Conservation (phyloP, 2,113 vertebrate genomes). For the Oncorhynchus gorbuscha region DNA sequence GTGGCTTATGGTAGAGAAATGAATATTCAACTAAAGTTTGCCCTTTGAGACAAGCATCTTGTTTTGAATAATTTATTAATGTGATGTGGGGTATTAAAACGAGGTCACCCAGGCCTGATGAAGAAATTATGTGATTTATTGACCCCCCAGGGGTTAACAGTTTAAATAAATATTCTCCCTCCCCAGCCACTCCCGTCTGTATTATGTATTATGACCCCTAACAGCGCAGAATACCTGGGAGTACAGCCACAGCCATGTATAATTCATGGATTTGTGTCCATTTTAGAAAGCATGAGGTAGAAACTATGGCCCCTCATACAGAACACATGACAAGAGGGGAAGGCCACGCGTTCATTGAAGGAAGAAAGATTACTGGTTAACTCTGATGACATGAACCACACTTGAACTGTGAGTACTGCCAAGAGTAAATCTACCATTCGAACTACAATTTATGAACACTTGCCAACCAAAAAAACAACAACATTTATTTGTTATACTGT, state of each 20-base stretch:
- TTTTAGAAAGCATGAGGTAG: neutral
- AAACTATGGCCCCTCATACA: no score
- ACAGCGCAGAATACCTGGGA: slow-evolving; percentile 58
- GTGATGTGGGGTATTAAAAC: slow-evolving; percentile 67
- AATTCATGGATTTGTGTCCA: slow-evolving; percentile 19
- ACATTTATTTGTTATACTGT: no score
- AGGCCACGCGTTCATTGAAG: no score
- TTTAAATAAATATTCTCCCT: slow-evolving; percentile 75
- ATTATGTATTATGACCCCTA: slow-evolving; percentile 48
- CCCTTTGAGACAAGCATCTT: slow-evolving; percentile 11
- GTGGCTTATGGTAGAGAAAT: no score
- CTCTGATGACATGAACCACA: no score
- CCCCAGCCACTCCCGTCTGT: slow-evolving; percentile 1
- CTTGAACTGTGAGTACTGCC: no score
- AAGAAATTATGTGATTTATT: slow-evolving; percentile 78
- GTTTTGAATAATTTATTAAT: slow-evolving; percentile 38
- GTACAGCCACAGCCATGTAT: slow-evolving; percentile 59
- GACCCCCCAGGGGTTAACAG: slow-evolving; percentile 66
- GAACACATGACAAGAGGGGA: no score
- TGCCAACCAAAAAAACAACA: no score
- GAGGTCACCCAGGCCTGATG: slow-evolving; percentile 72
- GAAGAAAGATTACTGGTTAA: no score
- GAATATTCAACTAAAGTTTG: neutral
- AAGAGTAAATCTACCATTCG: no score
- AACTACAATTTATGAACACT: no score